phyloP scores from a whole-genome alignment of 1,140 invertebrate genomes.

The Telenomus remus region DNA sequence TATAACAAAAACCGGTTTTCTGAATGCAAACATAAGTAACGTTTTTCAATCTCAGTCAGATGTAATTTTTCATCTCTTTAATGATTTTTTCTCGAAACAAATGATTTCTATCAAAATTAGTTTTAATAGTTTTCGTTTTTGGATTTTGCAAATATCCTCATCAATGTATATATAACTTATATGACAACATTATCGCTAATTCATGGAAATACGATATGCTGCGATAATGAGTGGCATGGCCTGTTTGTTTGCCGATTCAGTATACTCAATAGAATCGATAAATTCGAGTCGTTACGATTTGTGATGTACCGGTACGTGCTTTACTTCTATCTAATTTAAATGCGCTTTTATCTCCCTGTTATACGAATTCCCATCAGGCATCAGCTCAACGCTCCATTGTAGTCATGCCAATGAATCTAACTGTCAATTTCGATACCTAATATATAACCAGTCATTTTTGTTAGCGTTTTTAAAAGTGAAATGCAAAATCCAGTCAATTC shows the following conservation, averaged over 20 bases:
- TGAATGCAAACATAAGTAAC: too few relatives aligned
- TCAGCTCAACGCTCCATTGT: constrained; percentile 7
- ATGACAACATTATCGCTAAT: too few relatives aligned
- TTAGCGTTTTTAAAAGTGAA: neutral
- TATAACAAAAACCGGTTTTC: neutral
- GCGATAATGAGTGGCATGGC: too few relatives aligned
- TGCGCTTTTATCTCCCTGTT: constrained; percentile 1
- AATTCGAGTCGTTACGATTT: constrained; percentile 40
- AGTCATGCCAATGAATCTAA: constrained; percentile 10
- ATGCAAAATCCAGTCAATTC: too few relatives aligned
- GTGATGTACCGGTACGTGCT: constrained; percentile 25
- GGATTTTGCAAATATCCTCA: too few relatives aligned
- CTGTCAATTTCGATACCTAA: constrained; percentile 9
- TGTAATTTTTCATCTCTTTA: too few relatives aligned
- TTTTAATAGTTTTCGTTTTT: too few relatives aligned
- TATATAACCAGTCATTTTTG: constrained; percentile 13
- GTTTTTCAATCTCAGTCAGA: too few relatives aligned
- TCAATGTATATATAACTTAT: too few relatives aligned
- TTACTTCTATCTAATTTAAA: constrained; percentile 34
- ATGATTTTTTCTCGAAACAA: too few relatives aligned
- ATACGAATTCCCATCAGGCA: neutral
- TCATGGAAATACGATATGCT: too few relatives aligned
- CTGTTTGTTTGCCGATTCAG: constrained; percentile 28
- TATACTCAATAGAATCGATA: constrained; percentile 40
- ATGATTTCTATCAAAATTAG: too few relatives aligned